Evolutionary conservation across 2,113 vertebrate species (phyloP), one percentile per base, ranked within the genome.

Genomic region (Tragelaphus strepsiceros): DNA sequence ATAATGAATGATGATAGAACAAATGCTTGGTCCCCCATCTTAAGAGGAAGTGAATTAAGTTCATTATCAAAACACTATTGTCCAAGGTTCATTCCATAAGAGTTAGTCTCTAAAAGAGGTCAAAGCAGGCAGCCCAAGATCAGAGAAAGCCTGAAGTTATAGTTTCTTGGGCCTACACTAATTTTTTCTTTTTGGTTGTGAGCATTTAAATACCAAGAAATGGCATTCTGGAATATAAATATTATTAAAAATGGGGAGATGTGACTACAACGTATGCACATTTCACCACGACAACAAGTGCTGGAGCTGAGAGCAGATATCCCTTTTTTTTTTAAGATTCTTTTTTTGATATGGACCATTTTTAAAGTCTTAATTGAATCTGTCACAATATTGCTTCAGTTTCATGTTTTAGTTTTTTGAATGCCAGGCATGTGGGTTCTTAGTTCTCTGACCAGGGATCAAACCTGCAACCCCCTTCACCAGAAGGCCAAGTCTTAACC

Each of bases 171-270:
- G 64, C 53, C 28, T 74, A 91, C 10, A 14, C 4, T 71, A 71
- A 39, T 39, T 56, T 46, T 67, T 35, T 67, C 19, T 43, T 92
- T 90, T 89, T 21, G 28, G 13, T 30, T 90, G 62, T 21, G 59
- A 88, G 80, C 51, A 58, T 84, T 87, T 71, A 98, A 51, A 67
- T 8, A 90, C 32, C 59, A 90, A 92, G 86, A 94, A 95, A 92
- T 90, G 22, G 58, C 19, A 71, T 46, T 87, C 61, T 53, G 62
- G 22, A 32, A 7, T 35, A 92, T 46, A 19, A 32, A 6, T 32
- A 90, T 49, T 46, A 46, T 51, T 90, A 32, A 58, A 95, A 82
- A 82, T 22, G 24, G n/a, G n/a, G 59, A 89, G 32, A 22, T 30
- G 82, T 0, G 3, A 56, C 39, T 59, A 35, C 8, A 74, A 14